phyloP scores from a whole-genome alignment of 1,140 invertebrate species.

The Lordiphosa clarofinis region DNA sequence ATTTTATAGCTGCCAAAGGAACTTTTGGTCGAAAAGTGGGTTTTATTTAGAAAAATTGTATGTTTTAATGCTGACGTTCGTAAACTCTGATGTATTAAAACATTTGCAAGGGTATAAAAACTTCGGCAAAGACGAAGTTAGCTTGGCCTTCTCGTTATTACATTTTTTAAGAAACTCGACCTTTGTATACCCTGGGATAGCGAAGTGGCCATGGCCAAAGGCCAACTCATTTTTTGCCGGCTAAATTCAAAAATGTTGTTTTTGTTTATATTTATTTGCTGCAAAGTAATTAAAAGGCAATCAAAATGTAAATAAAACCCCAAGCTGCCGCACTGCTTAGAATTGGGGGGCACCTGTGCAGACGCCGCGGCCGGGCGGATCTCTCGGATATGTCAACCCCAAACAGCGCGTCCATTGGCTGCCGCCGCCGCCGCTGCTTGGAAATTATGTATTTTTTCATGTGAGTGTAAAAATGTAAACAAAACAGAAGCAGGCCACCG shows the following conservation, averaged over 20 bases:
- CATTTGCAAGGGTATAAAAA: no score
- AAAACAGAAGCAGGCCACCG: constrained; percentile 23
- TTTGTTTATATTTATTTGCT: constrained; percentile 70
- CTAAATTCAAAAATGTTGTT: constrained; percentile 29
- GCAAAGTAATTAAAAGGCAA: constrained; percentile 70
- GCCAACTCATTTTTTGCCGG: constrained; percentile 29
- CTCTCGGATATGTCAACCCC: neutral
- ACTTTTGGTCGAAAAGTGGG: no score
- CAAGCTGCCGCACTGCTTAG: no score
- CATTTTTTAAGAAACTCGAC: neutral
- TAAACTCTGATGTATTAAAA: no score
- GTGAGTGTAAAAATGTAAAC: constrained; percentile 28
- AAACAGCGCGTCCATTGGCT: no score
- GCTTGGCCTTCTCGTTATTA: no score
- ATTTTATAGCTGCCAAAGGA: no score
- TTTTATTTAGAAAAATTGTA: no score
- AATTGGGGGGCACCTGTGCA: constrained; percentile 19
- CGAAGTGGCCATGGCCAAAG: neutral
- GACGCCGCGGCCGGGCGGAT: neutral
- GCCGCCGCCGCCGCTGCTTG: no score
- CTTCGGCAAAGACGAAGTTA: no score
- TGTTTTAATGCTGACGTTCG: no score
- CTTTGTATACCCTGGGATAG: neutral
- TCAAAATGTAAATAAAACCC: constrained; percentile 49
- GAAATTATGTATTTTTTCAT: no score